Evolutionary conservation across 2,113 vertebrate species (phyloP).

Genomic region (Centrocercus urophasianus): DNA sequence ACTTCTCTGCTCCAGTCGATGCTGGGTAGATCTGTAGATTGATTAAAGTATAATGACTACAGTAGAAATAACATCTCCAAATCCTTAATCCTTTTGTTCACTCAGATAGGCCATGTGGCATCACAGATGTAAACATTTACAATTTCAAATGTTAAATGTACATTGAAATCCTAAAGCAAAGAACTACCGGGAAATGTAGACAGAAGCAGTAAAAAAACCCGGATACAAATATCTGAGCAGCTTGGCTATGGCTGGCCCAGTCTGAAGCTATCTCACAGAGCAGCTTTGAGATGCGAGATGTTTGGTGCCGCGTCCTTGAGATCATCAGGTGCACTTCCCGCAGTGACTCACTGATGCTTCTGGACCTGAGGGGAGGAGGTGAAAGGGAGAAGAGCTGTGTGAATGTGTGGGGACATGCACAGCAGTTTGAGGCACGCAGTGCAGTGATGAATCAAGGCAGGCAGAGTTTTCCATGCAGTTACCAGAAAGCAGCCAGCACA

Average conservation of each 20-base stretch:
- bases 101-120: background rate
- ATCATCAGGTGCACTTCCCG: background rate
- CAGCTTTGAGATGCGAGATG: background rate
- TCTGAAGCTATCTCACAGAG: background rate
- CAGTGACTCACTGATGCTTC: background rate
- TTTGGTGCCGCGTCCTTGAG: background rate
- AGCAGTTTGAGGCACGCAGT: background rate
- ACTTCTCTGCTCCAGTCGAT: background rate
- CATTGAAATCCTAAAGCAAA: background rate
- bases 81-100: background rate
- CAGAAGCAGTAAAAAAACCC: background rate
- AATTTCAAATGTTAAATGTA: background rate
- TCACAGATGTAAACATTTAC: background rate
- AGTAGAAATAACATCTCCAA: background rate
- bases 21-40: background rate
- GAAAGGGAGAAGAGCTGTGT: constrained; percentile 11
- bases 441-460: background rate
- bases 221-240: background rate
- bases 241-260: background rate
- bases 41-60: background rate
- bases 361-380: background rate
- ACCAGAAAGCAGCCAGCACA: background rate
- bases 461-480: background rate
- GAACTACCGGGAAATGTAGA: background rate
- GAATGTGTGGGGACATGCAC: background rate